Evolutionary conservation across 1,140 invertebrate species (phyloP), one percentile per base, ranked within the genome.

Genomic region (Elysia chlorotica): DNA sequence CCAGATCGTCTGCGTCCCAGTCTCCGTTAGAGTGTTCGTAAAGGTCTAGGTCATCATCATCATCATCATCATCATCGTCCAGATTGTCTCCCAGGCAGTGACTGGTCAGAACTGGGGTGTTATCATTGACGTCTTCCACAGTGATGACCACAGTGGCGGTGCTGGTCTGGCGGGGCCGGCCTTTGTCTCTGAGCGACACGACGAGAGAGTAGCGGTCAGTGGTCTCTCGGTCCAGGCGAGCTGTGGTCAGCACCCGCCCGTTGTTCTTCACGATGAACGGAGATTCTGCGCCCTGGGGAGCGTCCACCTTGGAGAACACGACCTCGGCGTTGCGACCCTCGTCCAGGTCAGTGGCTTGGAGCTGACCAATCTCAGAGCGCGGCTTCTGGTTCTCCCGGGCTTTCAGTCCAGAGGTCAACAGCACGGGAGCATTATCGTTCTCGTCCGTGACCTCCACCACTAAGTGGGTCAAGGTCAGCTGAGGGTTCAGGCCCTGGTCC

Each of bases 391-490:
- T 67, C 41, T 67, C 65, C 1, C 35, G 35, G 21, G 41, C 14
- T 1, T 25, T 14, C 23, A 54, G 28, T 30, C 33, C 48, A 14
- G 19, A 19, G 23, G 38, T 67, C 59, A 95, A 48, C 30, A 81
- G 74, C 10, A 76, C 56, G 1, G 79, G 79, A 14, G 48, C 33
- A 35, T 81, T 79, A 41, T 81, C 79, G 25, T 81, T 81, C 25
- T 67, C 21, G 61, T 81, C 79, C 17, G 63, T 17, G 17, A 81
- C 74, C 10, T 41, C 66, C 14, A 81, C 72, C 1, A 75, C 70
- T 14, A 79, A 66, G 5, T 73, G 38, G 25, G 68, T 69, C 17
- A 63, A 41, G 37, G 68, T 71, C 6, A 31, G 38, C 14, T 54
- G 65, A 2, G 73, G 41, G 30, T 74, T 71, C 2, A 28, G 56